Base-by-base conservation (phyloP, 2,797 vertebrate species). In the Podargus strigoides region DNA sequence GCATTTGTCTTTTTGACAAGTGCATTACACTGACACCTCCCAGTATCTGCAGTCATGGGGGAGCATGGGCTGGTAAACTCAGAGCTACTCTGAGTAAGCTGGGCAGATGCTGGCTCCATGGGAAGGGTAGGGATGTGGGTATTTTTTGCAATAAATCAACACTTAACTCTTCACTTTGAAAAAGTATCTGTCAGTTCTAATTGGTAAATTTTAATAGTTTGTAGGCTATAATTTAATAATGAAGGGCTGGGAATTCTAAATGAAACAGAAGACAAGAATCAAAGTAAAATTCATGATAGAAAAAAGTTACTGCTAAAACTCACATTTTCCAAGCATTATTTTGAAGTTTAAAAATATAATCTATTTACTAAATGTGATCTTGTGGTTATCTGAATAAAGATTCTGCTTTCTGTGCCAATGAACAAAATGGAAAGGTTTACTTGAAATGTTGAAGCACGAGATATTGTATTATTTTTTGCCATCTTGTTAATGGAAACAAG, bases 151-250 rank as follows among this genome's bases (percentile, higher is more conserved):
- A 72, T 68, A 90, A 77, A 93, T 70, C 74, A 90, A 72, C 74
- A 62, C 42, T 68, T 74, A 85, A 32, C 77, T 74, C 66, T 76
- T 76, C 73, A 53, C 77, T 94, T 82, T 88, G 77, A 90, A 92
- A 89, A 91, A 88, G 47, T 64, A 64, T 73, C 92, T 93, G 89
- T 86, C 77, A 90, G 70, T 90, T 94, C 80, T 93, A 94, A 82
- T 86, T 79, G 89, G 69, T 95, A 90, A 90, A 92, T 94, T 94
- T 90, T 95, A 85, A 89, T 92, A 89, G 89, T 91, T 96, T 87
- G 87, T 94, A 87, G 85, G 74, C 72, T 94, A 67, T 92, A 90
- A 91, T 93, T 95, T 94, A 93, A 86, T 94, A 91, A 96, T 85
- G 85, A 94, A 88, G 77, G 53, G 37, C 74, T 91, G 74, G 85